Percentiles rank a stretch among this genome's conserved stretches.
These are phyloP conservation scores for Ridgeia piscesae DNA, from an alignment of 1,140 invertebrate genomes.

Conservation along the genomic window DNA sequence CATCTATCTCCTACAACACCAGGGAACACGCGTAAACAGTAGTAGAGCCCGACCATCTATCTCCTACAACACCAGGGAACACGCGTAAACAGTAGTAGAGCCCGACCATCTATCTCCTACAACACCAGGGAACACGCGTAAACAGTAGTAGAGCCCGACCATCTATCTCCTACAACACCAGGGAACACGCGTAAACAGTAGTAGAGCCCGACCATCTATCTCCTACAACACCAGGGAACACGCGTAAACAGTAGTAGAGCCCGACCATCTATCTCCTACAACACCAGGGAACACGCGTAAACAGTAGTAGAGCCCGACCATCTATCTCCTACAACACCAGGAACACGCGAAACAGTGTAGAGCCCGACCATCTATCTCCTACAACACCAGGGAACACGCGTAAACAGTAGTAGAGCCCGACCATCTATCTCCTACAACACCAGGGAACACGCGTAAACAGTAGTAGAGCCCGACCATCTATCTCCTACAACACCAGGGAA, in stretches of 20 bases:
- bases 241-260: background rate
- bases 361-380: constrained; percentile 78
- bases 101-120: no score
- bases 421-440: no score
- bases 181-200: constrained; percentile 65
- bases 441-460: constrained; percentile 57
- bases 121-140: background rate
- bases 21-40: constrained; percentile 62
- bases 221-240: constrained; percentile 59
- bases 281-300: constrained; percentile 42
- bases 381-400: constrained; percentile 23
- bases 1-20: constrained; percentile 70
- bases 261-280: no score
- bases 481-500: constrained; percentile 61
- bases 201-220: constrained; percentile 76
- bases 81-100: background rate
- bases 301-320: constrained; percentile 73
- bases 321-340: constrained; percentile 68
- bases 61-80: constrained; percentile 60
- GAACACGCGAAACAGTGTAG: constrained; percentile 55
- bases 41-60: constrained; percentile 78
- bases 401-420: no score
- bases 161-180: constrained; percentile 68
- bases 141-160: constrained; percentile 75
- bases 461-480: constrained; percentile 76